Evolutionary conservation across 2,113 vertebrate genomes (phyloP).

Genomic region (Ascaphus truei): DNA sequence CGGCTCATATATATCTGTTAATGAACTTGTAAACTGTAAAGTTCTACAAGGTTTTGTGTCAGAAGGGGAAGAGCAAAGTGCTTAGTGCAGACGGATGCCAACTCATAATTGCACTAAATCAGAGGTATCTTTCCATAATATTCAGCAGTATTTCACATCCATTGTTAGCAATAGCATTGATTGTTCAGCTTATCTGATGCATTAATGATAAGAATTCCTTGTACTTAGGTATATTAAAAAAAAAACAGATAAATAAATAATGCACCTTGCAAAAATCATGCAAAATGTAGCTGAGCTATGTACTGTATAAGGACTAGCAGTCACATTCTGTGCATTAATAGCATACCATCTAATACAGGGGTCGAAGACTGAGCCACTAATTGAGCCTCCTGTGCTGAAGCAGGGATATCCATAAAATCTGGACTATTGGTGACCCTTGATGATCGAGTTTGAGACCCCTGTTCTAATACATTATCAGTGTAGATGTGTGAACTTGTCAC

Average conservation of each 20-base stretch:
- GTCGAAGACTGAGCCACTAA: no score
- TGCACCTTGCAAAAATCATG: background rate
- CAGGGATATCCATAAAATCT: no score
- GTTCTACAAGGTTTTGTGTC: constrained; percentile 12
- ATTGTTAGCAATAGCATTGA: background rate
- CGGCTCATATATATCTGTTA: background rate
- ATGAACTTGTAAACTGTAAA: constrained; percentile 2
- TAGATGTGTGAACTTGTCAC: no score
- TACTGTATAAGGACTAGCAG: no score
- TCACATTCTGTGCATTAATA: no score
- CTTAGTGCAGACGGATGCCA: background rate
- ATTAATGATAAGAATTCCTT: constrained; percentile 27
- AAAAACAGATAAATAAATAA: constrained; percentile 18
- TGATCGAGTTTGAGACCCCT: no score
- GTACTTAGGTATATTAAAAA: constrained; percentile 8
- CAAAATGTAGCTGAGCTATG: no score
- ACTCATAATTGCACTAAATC: constrained; percentile 20
- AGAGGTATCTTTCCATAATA: constrained; percentile 2
- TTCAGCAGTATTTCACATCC: background rate
- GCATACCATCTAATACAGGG: no score
- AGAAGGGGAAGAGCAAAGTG: constrained; percentile 4
- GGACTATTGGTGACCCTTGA: no score
- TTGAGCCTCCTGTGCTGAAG: no score
- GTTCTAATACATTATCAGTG: no score
- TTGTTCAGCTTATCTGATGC: constrained; percentile 9